Conservation (phyloP, 2,797 vertebrate genomes). For the Chloroceryle inda region DNA sequence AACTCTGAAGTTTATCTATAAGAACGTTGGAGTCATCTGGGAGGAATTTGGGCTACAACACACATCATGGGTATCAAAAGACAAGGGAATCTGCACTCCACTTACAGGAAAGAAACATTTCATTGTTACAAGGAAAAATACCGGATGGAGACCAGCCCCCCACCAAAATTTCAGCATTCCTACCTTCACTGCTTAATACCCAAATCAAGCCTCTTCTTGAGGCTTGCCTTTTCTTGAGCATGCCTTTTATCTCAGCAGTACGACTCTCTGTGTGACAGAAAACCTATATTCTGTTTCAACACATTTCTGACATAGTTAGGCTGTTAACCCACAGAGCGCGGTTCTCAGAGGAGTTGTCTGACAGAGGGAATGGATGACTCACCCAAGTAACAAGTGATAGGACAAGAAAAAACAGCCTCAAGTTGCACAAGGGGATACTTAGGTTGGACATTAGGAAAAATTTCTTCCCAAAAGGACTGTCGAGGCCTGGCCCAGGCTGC, state of each 20-base stretch:
- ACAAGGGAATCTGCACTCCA: background rate
- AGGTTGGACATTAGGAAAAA: background rate
- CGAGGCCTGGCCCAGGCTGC: background rate
- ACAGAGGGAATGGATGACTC: background rate
- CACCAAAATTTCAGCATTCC: background rate
- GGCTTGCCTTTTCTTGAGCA: too few species aligned
- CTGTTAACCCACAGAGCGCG: accelerated
- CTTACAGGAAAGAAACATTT: slow-evolving; percentile 4
- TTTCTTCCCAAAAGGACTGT: background rate
- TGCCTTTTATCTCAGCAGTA: background rate
- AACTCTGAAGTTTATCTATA: background rate
- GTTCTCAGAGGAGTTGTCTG: background rate
- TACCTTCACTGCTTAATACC: background rate
- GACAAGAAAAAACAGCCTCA: background rate
- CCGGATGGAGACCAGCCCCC: background rate
- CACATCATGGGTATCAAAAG: background rate
- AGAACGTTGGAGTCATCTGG: background rate
- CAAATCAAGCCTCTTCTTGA: background rate
- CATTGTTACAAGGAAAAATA: background rate
- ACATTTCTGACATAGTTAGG: background rate
- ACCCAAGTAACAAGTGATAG: background rate
- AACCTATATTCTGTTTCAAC: background rate
- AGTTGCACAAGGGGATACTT: background rate
- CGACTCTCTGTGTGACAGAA: background rate
- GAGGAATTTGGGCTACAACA: background rate